A percentile compares a stretch with the other conserved stretches of the same genome.
These are phyloP conservation scores for Rynchops niger DNA, from an alignment of 2,113 vertebrate genomes.

Conservation along the genomic window DNA sequence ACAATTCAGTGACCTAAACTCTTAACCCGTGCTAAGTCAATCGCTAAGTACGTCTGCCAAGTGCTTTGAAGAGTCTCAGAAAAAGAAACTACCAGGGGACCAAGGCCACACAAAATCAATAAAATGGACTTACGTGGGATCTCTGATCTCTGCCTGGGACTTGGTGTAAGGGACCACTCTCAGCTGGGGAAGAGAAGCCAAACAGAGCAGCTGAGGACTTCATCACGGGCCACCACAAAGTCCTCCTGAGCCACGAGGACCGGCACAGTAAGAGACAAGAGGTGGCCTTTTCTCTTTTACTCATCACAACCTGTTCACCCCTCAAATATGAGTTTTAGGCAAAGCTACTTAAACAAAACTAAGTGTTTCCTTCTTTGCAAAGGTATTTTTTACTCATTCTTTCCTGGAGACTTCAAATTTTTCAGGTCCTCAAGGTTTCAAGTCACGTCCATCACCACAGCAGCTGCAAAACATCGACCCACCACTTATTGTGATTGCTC, in stretches of 20 bases:
- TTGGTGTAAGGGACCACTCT: neutral
- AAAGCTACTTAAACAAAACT: neutral
- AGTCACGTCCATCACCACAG: neutral
- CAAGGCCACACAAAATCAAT: neutral
- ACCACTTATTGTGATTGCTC: too few relatives aligned
- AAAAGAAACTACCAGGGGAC: neutral
- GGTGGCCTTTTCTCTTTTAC: neutral
- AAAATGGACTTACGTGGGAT: neutral
- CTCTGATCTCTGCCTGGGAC: neutral
- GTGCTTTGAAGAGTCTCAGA: neutral
- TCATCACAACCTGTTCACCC: neutral
- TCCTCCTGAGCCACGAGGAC: neutral
- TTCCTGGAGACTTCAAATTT: neutral
- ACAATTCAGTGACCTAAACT: neutral
- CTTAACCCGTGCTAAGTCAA: neutral
- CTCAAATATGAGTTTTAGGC: too few relatives aligned
- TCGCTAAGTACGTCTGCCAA: neutral
- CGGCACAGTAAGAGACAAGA: too few relatives aligned
- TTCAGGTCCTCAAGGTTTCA: neutral
- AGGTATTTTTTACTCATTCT: neutral
- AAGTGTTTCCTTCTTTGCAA: neutral
- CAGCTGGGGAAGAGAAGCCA: neutral
- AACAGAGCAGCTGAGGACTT: too few relatives aligned
- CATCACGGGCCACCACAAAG: neutral
- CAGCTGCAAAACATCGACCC: neutral